These are phyloP conservation scores for Epizoanthus scotinus DNA, from an alignment of 92 coral and sea anemone species.

Conservation along the genomic window DNA sequence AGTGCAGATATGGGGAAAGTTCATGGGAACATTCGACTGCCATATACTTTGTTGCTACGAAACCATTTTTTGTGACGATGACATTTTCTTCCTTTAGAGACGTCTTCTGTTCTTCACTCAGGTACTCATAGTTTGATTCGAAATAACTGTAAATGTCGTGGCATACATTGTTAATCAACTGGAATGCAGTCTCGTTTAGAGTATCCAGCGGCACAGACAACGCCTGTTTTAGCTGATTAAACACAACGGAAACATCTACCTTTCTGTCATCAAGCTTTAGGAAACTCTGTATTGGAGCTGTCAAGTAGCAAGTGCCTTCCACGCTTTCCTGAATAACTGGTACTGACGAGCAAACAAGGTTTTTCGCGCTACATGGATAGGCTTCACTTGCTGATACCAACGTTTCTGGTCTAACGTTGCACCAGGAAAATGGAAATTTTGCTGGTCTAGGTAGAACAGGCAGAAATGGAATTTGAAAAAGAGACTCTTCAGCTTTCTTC, in stretches of 20 bases:
- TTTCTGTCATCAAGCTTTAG: conserved; percentile 32
- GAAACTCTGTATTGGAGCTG: neutral
- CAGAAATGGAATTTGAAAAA: conserved; percentile 48
- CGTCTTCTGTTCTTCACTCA: conserved; percentile 16
- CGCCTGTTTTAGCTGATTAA: conserved; percentile 43
- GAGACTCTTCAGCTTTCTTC: conserved; percentile 14
- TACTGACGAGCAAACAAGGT: conserved; percentile 66
- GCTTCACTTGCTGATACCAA: conserved; percentile 65
- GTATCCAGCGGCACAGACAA: conserved; percentile 22
- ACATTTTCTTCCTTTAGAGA: conserved; percentile 36
- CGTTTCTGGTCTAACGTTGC: conserved; percentile 14
- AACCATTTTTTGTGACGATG: conserved; percentile 35
- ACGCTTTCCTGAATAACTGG: conserved; percentile 54
- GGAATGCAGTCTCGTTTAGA: neutral
- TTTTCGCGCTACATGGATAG: conserved; percentile 38
- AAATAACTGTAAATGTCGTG: conserved; percentile 48
- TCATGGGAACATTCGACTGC: conserved; percentile 43
- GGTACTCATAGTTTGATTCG: conserved; percentile 23
- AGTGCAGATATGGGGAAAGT: conserved; percentile 59
- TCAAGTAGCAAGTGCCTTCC: conserved; percentile 17
- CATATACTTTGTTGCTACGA: conserved; percentile 42
- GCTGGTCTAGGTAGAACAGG: conserved; percentile 65
- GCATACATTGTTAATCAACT: conserved; percentile 28
- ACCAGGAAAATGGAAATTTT: conserved; percentile 71
- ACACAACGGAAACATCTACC: conserved; percentile 13